Evolutionary conservation across 2,113 vertebrate species (phyloP).

Genomic region (Hydropotes inermis): DNA sequence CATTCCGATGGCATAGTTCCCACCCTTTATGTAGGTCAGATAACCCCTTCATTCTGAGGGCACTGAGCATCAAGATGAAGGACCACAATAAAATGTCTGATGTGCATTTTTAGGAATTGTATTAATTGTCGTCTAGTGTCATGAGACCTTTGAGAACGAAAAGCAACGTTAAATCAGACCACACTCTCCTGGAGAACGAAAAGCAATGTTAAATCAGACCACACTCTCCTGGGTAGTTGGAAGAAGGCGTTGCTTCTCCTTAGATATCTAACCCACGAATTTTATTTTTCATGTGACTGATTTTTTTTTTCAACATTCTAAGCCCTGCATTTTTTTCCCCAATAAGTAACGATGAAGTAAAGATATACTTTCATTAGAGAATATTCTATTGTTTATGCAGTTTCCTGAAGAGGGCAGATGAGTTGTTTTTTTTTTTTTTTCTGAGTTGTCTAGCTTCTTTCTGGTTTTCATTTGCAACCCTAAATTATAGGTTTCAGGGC

Average conservation of each 20-base stretch:
- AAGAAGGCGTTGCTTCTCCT: fast-evolving
- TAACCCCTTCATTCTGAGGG: background rate
- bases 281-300: background rate
- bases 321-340: background rate
- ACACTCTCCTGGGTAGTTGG: background rate
- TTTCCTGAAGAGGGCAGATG: background rate
- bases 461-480: background rate
- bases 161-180: background rate
- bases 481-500: background rate
- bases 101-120: background rate
- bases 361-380: background rate
- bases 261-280: background rate
- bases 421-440: background rate
- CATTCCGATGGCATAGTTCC: too few species aligned
- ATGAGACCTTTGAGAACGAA: background rate
- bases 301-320: background rate
- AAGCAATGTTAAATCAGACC: background rate
- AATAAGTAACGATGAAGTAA: background rate
- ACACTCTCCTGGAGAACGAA: background rate
- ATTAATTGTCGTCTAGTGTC: background rate
- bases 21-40: too few species aligned
- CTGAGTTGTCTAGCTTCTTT: background rate
- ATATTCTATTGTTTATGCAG: background rate
- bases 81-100: background rate
- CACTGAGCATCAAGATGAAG: background rate